These are phyloP conservation scores for Sylvia atricapilla DNA, from an alignment of 2,113 vertebrate species.

Conservation along the genomic window DNA sequence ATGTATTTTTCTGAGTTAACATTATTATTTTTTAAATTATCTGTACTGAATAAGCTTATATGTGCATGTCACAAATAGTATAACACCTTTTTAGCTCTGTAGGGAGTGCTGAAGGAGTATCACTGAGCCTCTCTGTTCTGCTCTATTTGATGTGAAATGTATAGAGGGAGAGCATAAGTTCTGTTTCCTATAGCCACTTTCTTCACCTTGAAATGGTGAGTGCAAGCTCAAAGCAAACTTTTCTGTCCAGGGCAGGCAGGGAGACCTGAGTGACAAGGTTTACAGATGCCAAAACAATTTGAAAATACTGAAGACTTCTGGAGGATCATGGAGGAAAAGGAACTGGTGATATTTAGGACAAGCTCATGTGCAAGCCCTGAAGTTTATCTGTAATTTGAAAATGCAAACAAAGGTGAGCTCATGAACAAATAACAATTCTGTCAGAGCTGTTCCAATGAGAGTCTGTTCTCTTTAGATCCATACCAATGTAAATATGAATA, in stretches of 20 bases:
- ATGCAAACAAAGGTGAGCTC: not conserved
- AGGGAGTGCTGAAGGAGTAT: not conserved
- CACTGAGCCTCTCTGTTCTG: not conserved
- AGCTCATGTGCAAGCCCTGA: not conserved
- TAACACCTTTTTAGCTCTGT: not conserved
- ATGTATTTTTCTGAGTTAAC: not conserved
- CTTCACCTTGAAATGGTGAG: not conserved
- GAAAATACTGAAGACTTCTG: not conserved
- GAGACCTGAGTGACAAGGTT: not conserved
- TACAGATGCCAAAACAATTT: not conserved
- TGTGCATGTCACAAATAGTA: not conserved
- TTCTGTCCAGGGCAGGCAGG: not conserved
- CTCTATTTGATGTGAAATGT: not conserved
- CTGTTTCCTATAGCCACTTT: not conserved
- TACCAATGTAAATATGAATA: not conserved
- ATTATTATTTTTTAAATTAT: not conserved
- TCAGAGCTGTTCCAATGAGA: not conserved
- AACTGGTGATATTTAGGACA: not conserved
- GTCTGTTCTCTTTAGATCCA: not conserved
- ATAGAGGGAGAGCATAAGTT: not conserved
- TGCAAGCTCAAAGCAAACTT: rapidly evolving
- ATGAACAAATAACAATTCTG: not conserved
- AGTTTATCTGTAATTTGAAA: not conserved
- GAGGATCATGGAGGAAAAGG: not conserved
- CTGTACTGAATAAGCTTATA: not conserved